Evolutionary conservation across 30 jellyfish, hydroid and myxozoan species (phyloP).

Genomic region (Mastigias papua): DNA sequence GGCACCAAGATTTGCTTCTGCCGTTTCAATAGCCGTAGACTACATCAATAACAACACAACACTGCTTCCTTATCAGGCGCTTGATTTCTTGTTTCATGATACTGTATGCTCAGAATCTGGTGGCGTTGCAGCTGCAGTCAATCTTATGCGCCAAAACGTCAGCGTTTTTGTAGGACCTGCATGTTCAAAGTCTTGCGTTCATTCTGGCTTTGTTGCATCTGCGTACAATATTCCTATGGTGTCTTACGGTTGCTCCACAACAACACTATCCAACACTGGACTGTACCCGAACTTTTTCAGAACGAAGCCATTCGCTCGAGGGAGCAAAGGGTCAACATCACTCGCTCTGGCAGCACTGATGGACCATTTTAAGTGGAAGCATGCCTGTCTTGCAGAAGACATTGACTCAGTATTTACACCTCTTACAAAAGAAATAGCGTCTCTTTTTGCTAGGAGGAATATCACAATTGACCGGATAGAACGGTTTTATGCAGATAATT

Average conservation of each 20-base stretch:
- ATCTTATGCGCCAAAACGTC: constrained; percentile 62
- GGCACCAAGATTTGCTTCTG: constrained; percentile 87
- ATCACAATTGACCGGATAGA: constrained; percentile 59
- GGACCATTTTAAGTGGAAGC: constrained; percentile 78
- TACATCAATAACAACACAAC: constrained; percentile 72
- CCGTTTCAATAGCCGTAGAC: constrained; percentile 81
- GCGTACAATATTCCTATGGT: constrained; percentile 82
- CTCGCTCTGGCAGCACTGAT: constrained; percentile 57
- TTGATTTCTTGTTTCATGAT: constrained; percentile 50
- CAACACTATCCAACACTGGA: constrained; percentile 65
- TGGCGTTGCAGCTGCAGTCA: constrained; percentile 85
- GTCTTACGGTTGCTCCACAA: constrained; percentile 90
- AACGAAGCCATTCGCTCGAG: constrained; percentile 93
- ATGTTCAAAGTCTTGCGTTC: constrained; percentile 83
- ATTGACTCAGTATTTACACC: constrained; percentile 72
- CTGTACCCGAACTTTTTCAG: constrained; percentile 87
- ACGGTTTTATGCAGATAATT: constrained; percentile 57
- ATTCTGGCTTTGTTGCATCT: constrained; percentile 85
- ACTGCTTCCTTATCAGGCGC: constrained; percentile 45
- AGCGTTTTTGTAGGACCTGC: constrained; percentile 91
- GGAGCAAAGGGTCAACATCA: constrained; percentile 79
- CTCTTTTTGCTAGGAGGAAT: constrained; percentile 52
- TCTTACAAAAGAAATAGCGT: constrained; percentile 60
- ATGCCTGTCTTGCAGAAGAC: constrained; percentile 78
- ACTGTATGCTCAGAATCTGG: constrained; percentile 76